Evolutionary conservation across 2,888 invertebrate genomes (phyloP).

Genomic region (Pteria penguin): DNA sequence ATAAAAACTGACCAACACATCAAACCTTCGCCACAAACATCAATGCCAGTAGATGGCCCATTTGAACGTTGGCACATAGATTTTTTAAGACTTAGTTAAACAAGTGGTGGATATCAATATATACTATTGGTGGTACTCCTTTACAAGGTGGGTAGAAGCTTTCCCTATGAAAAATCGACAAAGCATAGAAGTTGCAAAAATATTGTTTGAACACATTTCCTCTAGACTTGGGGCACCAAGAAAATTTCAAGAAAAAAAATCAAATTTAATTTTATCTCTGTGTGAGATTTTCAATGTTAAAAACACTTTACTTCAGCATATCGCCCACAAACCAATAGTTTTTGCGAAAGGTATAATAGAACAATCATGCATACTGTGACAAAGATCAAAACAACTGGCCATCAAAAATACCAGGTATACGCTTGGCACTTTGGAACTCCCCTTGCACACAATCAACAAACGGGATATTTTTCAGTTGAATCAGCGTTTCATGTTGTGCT

Average conservation of each 20-base stretch:
- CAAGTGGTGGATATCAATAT: constrained; percentile 39
- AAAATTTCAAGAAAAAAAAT: too few relatives aligned
- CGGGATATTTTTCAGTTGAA: constrained; percentile 22
- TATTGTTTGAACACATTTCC: constrained; percentile 38
- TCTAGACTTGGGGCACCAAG: too few relatives aligned
- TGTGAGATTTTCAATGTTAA: constrained; percentile 43
- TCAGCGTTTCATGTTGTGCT: neutral
- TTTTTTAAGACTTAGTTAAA: constrained; percentile 6
- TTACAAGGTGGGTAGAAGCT: constrained; percentile 49
- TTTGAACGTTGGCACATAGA: too few relatives aligned
- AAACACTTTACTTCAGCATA: constrained; percentile 43
- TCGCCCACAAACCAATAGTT: constrained; percentile 39
- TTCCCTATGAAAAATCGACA: constrained; percentile 42
- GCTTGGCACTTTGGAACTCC: constrained; percentile 6
- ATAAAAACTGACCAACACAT: constrained; percentile 13
- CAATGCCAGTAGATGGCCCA: constrained; percentile 3
- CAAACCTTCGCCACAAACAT: constrained; percentile 11
- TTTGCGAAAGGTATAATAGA: constrained; percentile 39
- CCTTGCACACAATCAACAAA: constrained; percentile 15
- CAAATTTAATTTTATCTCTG: constrained; percentile 38
- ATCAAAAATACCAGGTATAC: neutral
- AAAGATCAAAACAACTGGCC: constrained; percentile 46
- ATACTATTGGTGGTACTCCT: constrained; percentile 46
- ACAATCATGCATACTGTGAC: constrained; percentile 38
- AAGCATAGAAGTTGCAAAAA: constrained; percentile 34